These are phyloP conservation scores for Hydroisotoma schaefferi DNA, from an alignment of 2,888 invertebrate genomes.

Conservation along the genomic window DNA sequence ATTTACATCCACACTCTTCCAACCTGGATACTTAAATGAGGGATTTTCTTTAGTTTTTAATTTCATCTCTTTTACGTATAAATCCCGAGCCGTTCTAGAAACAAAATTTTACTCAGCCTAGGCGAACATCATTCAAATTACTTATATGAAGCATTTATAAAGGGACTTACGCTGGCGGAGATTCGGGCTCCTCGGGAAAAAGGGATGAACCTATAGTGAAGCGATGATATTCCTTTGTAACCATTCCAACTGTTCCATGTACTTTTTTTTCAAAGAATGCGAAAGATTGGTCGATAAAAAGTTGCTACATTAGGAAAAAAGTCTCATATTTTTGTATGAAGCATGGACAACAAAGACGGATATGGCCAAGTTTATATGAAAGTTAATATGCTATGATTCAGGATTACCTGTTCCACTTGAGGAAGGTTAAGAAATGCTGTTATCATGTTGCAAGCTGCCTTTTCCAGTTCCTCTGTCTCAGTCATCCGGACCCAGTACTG, in stretches of 20 bases:
- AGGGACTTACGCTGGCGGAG: slow-evolving; percentile 36
- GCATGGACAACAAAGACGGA: not conserved
- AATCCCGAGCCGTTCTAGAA: not conserved
- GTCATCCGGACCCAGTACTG: slow-evolving; percentile 18
- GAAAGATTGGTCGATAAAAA: slow-evolving; percentile 26
- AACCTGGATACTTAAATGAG: slow-evolving; percentile 3
- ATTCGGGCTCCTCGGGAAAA: slow-evolving; percentile 34
- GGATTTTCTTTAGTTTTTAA: not conserved
- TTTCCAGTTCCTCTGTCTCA: slow-evolving; percentile 14
- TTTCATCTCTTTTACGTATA: slow-evolving; percentile 18
- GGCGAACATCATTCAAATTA: not conserved
- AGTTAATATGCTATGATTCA: too few species aligned
- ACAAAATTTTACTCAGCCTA: not conserved
- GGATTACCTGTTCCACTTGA: too few species aligned
- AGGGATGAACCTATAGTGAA: not conserved
- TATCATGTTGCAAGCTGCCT: slow-evolving; percentile 31
- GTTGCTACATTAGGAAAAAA: slow-evolving; percentile 19
- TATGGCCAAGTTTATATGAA: too few species aligned
- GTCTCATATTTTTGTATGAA: not conserved
- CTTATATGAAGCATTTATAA: not conserved
- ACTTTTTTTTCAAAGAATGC: slow-evolving; percentile 13
- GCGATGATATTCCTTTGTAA: not conserved
- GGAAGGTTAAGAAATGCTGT: slow-evolving; percentile 32
- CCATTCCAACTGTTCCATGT: not conserved
- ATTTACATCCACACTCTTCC: slow-evolving; percentile 26